Percentiles rank a stretch among this genome's conserved stretches.
phyloP scores from a whole-genome alignment of 2,113 vertebrate species.

The Leptocoma aspasia region DNA sequence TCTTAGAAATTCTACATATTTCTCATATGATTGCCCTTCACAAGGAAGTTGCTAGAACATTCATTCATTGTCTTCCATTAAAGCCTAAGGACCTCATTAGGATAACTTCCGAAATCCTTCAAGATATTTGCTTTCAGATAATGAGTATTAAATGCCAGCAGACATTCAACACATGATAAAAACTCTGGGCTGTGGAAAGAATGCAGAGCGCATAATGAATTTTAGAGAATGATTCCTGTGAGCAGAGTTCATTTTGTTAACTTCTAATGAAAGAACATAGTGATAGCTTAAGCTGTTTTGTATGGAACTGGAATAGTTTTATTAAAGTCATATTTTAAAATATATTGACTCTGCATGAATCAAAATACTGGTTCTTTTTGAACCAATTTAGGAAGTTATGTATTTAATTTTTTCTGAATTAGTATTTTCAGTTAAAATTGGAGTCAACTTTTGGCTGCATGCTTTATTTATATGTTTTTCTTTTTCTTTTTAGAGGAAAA shows the following conservation, averaged over 20 bases:
- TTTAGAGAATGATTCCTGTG: not conserved
- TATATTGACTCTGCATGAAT: not conserved
- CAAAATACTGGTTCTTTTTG: not conserved
- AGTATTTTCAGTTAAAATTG: not conserved
- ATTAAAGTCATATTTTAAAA: not conserved
- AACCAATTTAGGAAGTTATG: not conserved
- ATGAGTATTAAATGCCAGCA: conserved; percentile 8
- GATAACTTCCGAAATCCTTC: not conserved
- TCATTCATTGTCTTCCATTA: not conserved
- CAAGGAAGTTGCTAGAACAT: not conserved
- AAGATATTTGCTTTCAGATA: conserved; percentile 16
- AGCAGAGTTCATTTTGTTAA: not conserved
- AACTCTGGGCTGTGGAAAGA: not conserved
- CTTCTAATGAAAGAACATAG: not conserved
- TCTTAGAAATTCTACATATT: not conserved
- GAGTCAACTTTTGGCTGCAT: not conserved
- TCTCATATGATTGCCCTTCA: not conserved
- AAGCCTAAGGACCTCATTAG: not conserved
- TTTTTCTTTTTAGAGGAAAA: not conserved
- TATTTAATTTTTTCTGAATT: not conserved
- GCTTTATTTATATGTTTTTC: not conserved
- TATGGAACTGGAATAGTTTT: not conserved
- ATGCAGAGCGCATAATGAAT: not conserved
- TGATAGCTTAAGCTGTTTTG: not conserved
- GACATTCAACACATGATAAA: not conserved